These are phyloP conservation scores for Odontophorus gujanensis DNA, from an alignment of 2,113 vertebrate species.

Conservation along the genomic window DNA sequence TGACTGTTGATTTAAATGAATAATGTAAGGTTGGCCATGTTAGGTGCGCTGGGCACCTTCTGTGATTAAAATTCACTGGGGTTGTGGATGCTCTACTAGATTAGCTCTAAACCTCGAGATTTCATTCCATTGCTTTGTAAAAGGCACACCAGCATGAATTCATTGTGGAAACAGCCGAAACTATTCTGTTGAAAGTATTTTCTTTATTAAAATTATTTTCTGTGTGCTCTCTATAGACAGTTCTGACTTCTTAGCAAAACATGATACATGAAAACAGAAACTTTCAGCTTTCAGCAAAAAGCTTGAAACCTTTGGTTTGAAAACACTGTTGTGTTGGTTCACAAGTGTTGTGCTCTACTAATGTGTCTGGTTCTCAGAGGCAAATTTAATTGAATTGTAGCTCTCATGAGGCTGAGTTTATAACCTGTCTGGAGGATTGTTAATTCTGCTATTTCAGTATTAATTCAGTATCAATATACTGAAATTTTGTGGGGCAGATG, in stretches of 20 bases:
- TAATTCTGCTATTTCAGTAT: background rate
- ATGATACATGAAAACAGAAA: conserved; percentile 42
- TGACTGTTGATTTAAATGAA: conserved; percentile 4
- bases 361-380: conserved; percentile 17
- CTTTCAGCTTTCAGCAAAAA: conserved; percentile 23
- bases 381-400: conserved; percentile 49
- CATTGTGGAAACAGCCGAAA: conserved; percentile 9
- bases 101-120: conserved; percentile 20
- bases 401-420: conserved; percentile 17
- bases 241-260: conserved; percentile 38
- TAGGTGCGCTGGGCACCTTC: background rate
- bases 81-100: background rate
- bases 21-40: background rate
- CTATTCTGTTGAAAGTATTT: conserved; percentile 38
- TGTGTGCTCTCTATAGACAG: background rate
- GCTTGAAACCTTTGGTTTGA: conserved; percentile 49
- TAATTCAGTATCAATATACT: background rate
- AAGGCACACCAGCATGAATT: conserved; percentile 4
- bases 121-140: conserved; percentile 32
- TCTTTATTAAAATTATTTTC: conserved; percentile 60
- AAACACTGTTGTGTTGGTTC: conserved; percentile 52
- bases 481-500: background rate
- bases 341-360: conserved; percentile 20
- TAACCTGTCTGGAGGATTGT: conserved; percentile 5
- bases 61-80: conserved; percentile 47